Percentiles rank a stretch among this genome's conserved stretches.
Evolutionary conservation across 2,113 vertebrate genomes (phyloP).

Genomic region (Melanerpes formicivorus): DNA sequence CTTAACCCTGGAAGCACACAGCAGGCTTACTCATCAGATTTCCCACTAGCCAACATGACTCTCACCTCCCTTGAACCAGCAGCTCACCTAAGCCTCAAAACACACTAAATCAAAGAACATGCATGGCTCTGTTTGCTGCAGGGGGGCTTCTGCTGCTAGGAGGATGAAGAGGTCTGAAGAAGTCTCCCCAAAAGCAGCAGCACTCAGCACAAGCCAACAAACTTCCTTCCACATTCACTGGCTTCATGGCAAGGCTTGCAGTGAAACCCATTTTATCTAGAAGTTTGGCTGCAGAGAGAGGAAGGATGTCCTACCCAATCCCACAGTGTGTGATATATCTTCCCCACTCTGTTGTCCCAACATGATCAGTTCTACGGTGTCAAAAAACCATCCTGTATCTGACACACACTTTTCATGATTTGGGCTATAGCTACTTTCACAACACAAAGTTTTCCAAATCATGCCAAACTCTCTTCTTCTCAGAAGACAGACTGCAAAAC

Average conservation of each 20-base stretch:
- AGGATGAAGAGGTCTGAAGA: not conserved
- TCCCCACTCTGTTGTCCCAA: not conserved
- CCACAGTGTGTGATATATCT: accelerated
- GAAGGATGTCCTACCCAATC: no score
- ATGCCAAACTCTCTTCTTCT: not conserved
- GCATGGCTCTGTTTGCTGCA: not conserved
- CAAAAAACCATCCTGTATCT: not conserved
- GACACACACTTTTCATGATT: not conserved
- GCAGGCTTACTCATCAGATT: not conserved
- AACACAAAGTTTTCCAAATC: not conserved
- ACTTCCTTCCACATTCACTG: not conserved
- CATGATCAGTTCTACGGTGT: not conserved
- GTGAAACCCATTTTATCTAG: not conserved
- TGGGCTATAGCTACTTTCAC: not conserved
- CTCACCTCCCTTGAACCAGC: no score
- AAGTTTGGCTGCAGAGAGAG: not conserved
- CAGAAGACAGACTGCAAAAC: accelerated
- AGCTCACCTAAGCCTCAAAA: no score
- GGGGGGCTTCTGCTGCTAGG: not conserved
- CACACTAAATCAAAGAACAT: not conserved
- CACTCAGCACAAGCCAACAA: not conserved
- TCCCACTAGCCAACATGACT: not conserved
- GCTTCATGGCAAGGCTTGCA: accelerated
- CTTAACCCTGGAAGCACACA: not conserved
- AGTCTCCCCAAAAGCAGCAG: not conserved